Base-by-base conservation (phyloP, 2,113 vertebrate species). In the Pterocles orientalis region DNA sequence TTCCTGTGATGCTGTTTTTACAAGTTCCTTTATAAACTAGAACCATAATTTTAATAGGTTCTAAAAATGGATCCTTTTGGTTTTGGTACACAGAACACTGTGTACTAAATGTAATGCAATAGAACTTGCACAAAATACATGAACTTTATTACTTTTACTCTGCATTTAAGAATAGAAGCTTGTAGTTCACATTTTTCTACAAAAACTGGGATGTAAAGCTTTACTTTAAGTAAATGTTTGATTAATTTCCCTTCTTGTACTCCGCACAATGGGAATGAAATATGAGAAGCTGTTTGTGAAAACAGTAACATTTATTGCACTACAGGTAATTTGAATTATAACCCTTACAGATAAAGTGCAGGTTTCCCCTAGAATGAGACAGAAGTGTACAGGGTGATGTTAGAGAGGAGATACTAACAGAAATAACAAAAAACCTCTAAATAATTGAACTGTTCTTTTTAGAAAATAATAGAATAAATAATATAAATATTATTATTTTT, bases 1-100 rank as follows among this genome's bases (percentile, higher is more conserved):
- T 94, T 92, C 39, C 16, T 88, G 72, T 64, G 86, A 84, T 89
- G 81, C 48, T 95, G 95, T 96, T 95, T 97, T 94, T 91, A 54
- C 56, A 84, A 66, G 65, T 69, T 95, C 36, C 50, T 87, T 92
- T 95, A 91, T 91, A 95, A 91, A 90, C 39, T 75, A 53, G 86
- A 89, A 87, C 91, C 91, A 81, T 18, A 91, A 80, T 73, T 94
- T 91, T 82, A 95, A 95, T 72, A 81, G 64, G 24, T 53, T 95
- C 88, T 93, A 96, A 94, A 96, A 96, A 90, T 45, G 45, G 86
- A 68, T 78, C 69, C 7, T 76, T 76, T 93, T 92, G 86, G 92
- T 93, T 95, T 96, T 93, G 82, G 53, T 90, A 92, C 60, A 88
- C 72, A 88, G 76, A 94, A 93, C 88, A 70, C 58, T 86, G 68